phyloP scores from a whole-genome alignment of 2,888 invertebrate genomes.

The Orgyia antiqua region DNA sequence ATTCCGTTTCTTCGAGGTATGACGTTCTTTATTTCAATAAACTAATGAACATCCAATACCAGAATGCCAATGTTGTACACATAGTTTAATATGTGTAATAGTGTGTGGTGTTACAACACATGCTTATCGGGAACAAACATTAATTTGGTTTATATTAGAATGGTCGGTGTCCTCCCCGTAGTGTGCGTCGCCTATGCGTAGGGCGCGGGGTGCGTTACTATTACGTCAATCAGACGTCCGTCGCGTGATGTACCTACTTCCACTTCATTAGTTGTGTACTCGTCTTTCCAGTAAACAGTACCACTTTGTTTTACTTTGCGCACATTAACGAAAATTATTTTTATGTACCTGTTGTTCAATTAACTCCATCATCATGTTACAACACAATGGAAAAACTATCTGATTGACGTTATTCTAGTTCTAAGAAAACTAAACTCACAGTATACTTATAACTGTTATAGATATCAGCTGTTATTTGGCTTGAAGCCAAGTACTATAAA shows the following conservation, averaged over 20 bases:
- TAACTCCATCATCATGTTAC: no score
- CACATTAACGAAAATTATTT: slow-evolving; percentile 1
- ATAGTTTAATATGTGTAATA: slow-evolving; percentile 21
- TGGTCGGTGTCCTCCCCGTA: slow-evolving; percentile 20
- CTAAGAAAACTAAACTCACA: no score
- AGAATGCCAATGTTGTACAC: no score
- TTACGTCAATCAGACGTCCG: slow-evolving; percentile 56
- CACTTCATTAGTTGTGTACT: slow-evolving; percentile 23
- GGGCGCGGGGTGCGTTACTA: slow-evolving; percentile 27
- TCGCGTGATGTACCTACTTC: slow-evolving; percentile 38
- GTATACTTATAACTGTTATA: no score
- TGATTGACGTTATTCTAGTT: no score
- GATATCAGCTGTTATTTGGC: no score
- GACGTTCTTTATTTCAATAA: no score
- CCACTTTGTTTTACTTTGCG: slow-evolving; percentile 13
- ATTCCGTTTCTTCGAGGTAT: no score
- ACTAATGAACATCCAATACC: no score
- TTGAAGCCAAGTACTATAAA: no score
- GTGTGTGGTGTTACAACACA: slow-evolving; percentile 30
- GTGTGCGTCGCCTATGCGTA: slow-evolving; percentile 13
- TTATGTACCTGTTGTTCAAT: neutral
- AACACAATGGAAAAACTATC: no score
- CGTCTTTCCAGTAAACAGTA: slow-evolving; percentile 20
- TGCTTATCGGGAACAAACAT: slow-evolving; percentile 58
- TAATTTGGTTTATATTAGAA: slow-evolving; percentile 63